Percentiles rank a stretch among this genome's conserved stretches.
Evolutionary conservation across 2,888 invertebrate genomes (phyloP).

Genomic region (Alcis repandata): DNA sequence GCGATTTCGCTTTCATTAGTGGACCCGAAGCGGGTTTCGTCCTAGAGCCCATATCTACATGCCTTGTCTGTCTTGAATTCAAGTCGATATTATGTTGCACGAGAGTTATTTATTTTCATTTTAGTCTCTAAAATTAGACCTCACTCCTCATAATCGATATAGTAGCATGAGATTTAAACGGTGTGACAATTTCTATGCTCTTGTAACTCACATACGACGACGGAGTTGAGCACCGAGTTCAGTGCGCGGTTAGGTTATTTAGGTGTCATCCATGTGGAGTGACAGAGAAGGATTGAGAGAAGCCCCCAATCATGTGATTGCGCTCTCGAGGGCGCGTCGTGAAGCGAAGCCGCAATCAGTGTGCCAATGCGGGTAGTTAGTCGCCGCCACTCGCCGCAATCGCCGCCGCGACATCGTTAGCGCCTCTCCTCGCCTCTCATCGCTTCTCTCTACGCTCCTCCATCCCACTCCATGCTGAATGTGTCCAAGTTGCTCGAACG

Average conservation of each 20-base stretch:
- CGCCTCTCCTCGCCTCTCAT: slow-evolving; percentile 27
- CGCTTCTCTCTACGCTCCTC: slow-evolving; percentile 14
- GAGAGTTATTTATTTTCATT: no score
- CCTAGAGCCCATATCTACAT: neutral
- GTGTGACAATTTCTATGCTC: neutral
- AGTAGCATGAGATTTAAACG: neutral
- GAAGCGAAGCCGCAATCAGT: slow-evolving; percentile 46
- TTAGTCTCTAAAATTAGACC: no score
- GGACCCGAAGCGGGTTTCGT: neutral
- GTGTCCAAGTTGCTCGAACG: slow-evolving; percentile 39
- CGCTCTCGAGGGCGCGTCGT: neutral
- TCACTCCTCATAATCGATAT: no score
- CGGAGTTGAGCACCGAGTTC: neutral
- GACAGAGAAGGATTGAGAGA: neutral
- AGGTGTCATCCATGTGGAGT: neutral
- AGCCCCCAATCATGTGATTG: slow-evolving; percentile 5
- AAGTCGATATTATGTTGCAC: neutral
- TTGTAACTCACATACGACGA: neutral
- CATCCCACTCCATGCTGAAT: slow-evolving; percentile 22
- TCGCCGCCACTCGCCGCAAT: slow-evolving; percentile 35
- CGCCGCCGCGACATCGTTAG: slow-evolving; percentile 36
- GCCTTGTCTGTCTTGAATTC: neutral
- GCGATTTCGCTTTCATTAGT: slow-evolving; percentile 12
- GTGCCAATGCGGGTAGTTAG: slow-evolving; percentile 50
- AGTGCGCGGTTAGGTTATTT: neutral